Conservation (phyloP, 2,113 vertebrate species). For the Atlantisia rogersi region DNA sequence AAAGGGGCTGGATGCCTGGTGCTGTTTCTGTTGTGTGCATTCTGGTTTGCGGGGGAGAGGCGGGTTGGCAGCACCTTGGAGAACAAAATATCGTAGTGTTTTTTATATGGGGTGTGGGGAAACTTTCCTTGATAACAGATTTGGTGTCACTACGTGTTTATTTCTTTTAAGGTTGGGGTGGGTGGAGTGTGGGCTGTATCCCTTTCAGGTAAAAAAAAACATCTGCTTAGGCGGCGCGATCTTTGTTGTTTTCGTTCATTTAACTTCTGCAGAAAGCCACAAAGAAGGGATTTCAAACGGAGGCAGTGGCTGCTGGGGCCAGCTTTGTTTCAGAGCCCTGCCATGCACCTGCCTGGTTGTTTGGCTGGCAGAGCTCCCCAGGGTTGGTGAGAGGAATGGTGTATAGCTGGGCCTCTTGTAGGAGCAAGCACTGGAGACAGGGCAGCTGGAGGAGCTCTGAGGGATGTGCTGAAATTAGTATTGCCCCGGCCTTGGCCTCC, state of each 20-base stretch:
- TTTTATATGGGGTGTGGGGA: background rate
- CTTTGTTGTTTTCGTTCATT: slow-evolving; percentile 29
- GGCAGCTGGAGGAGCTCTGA: background rate
- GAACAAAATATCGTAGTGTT: background rate
- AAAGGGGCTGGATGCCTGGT: background rate
- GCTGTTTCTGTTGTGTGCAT: background rate
- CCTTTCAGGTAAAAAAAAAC: background rate
- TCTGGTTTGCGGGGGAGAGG: background rate
- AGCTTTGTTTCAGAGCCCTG: accelerated
- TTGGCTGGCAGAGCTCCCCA: background rate
- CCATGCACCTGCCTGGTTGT: accelerated
- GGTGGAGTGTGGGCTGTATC: background rate
- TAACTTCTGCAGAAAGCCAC: slow-evolving; percentile 43
- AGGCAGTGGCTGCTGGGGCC: background rate
- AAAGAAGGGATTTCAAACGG: background rate
- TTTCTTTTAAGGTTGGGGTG: background rate
- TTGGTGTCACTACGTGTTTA: background rate
- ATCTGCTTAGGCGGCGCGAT: background rate
- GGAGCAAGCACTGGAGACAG: accelerated
- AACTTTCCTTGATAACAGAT: slow-evolving; percentile 1
- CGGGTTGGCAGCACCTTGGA: background rate
- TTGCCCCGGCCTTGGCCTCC: too few species aligned
- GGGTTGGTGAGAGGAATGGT: background rate
- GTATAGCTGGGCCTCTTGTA: accelerated
- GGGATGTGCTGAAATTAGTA: accelerated